Evolutionary conservation across 2,797 vertebrate species (phyloP).

Genomic region (Megaceryle alcyon): DNA sequence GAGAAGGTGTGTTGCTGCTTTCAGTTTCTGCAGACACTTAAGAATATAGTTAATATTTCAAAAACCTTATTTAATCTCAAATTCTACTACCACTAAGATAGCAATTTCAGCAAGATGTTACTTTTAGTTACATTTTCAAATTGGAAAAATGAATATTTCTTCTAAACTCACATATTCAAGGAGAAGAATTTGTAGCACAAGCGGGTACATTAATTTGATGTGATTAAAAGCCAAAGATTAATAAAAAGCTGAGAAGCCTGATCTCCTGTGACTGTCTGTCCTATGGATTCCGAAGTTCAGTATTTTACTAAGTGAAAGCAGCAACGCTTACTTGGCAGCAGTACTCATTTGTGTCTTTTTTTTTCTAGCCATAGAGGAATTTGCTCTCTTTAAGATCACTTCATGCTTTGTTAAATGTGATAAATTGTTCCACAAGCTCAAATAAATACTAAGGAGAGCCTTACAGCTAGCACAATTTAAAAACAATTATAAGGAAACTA

Average conservation of each 20-base stretch:
- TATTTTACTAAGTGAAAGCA: neutral
- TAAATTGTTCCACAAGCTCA: neutral
- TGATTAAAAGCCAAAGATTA: neutral
- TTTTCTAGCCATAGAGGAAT: neutral
- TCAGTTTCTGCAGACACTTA: neutral
- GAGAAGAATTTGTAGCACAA: neutral
- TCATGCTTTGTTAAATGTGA: neutral
- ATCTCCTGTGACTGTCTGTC: neutral
- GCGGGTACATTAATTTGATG: neutral
- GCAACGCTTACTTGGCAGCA: neutral
- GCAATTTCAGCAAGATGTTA: neutral
- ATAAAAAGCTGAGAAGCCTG: neutral
- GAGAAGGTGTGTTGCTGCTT: neutral
- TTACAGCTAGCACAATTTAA: fast-evolving
- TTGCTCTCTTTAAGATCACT: neutral
- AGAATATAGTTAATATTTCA: neutral
- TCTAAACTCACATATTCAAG: neutral
- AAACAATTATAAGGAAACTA: neutral
- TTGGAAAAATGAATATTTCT: neutral
- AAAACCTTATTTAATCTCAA: neutral
- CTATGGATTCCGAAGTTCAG: neutral
- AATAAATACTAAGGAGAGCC: neutral
- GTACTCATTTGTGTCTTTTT: neutral
- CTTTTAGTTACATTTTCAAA: neutral
- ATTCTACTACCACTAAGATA: neutral